Conservation (phyloP, 2,888 invertebrate species). For the Uropetala carovei region DNA sequence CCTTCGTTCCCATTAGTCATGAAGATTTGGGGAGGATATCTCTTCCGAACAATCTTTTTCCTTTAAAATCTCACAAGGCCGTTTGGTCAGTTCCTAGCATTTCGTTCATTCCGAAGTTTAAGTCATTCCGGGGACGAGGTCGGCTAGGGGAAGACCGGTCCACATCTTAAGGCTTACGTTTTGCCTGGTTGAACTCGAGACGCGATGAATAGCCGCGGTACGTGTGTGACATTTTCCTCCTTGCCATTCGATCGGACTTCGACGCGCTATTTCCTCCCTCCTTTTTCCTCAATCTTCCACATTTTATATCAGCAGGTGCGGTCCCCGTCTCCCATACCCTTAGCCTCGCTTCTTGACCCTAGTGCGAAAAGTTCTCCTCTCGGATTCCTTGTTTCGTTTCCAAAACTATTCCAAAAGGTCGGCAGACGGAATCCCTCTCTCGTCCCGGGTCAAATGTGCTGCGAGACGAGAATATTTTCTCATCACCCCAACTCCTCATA, state of each 20-base stretch:
- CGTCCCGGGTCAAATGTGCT: not conserved
- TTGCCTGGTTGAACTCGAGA: not conserved
- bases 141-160: not conserved
- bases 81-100: not conserved
- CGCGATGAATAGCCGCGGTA: constrained; percentile 13
- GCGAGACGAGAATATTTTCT: too few species aligned
- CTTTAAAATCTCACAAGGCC: not conserved
- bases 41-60: not conserved
- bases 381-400: not conserved
- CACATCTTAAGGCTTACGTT: not conserved
- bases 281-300: too few species aligned
- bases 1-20: constrained; percentile 10
- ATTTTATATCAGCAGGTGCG: too few species aligned
- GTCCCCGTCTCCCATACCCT: too few species aligned
- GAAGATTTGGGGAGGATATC: not conserved
- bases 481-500: too few species aligned
- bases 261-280: too few species aligned
- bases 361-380: not conserved
- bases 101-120: not conserved
- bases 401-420: not conserved
- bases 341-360: not conserved
- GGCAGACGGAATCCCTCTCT: not conserved
- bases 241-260: too few species aligned
- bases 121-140: not conserved
- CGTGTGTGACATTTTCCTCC: not conserved